Evolutionary conservation across 2,888 invertebrate genomes (phyloP).

Genomic region (Monopis laevigella): DNA sequence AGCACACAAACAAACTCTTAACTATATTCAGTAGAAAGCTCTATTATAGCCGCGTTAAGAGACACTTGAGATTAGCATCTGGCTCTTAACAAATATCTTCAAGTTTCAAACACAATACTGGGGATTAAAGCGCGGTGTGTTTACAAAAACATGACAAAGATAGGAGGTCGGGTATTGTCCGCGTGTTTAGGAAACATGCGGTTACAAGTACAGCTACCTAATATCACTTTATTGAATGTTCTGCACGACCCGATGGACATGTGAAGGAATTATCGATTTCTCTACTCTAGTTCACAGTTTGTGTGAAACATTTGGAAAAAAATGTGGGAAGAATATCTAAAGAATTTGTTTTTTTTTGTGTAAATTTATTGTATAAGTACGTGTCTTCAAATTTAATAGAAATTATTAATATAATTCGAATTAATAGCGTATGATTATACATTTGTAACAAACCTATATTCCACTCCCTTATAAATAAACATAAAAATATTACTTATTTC

Average conservation of each 20-base stretch:
- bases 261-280: constrained; percentile 33
- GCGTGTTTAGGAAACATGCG: constrained; percentile 24
- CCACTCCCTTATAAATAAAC: no score
- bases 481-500: no score
- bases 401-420: no score
- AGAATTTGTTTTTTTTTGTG: background rate
- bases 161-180: constrained; percentile 33
- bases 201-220: constrained; percentile 36
- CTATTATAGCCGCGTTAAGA: constrained; percentile 61
- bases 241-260: constrained; percentile 54
- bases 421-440: no score
- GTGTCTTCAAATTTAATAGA: no score
- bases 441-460: no score
- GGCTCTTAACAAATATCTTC: constrained; percentile 50
- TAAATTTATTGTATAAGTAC: background rate
- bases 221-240: constrained; percentile 53
- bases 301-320: no score
- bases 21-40: constrained; percentile 50
- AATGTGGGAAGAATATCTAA: constrained; percentile 2
- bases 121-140: constrained; percentile 62
- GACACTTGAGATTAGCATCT: constrained; percentile 69
- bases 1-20: no score
- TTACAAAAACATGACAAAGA: constrained; percentile 63
- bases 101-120: constrained; percentile 51
- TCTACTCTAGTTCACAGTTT: no score